Conservation (phyloP, 2,888 invertebrate species). For the Cephus pulcher region DNA sequence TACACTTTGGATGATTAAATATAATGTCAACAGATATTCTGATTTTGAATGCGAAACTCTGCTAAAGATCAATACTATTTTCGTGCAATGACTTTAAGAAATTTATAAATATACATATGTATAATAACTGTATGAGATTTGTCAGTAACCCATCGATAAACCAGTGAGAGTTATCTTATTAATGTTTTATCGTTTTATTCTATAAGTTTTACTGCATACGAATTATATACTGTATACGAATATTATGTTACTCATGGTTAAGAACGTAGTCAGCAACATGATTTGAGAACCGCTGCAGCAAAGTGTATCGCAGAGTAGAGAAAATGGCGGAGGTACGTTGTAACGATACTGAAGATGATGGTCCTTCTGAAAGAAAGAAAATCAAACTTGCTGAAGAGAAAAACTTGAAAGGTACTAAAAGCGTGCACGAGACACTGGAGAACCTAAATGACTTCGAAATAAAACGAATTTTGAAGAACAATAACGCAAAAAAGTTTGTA, state of each 20-base stretch:
- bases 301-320: not conserved
- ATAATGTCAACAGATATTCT: not conserved
- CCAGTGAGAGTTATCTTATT: not conserved
- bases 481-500: slow-evolving; percentile 78
- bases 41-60: not conserved
- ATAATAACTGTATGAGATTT: not conserved
- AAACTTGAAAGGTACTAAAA: not conserved
- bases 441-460: slow-evolving; percentile 77
- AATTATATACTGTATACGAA: too few relatives aligned
- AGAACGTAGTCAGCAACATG: not conserved
- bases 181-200: not conserved
- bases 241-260: not conserved
- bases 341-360: not conserved
- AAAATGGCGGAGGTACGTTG: not conserved
- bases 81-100: not conserved
- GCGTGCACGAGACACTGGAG: slow-evolving; percentile 55
- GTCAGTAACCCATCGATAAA: not conserved
- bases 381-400: not conserved
- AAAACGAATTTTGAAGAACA: slow-evolving; percentile 77
- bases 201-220: too few relatives aligned
- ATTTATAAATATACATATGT: not conserved
- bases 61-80: not conserved
- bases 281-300: not conserved
- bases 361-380: not conserved
- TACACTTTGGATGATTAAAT: not conserved